These are phyloP conservation scores for Triplophysa dalaica DNA, from an alignment of 2,113 vertebrate genomes.

Conservation along the genomic window DNA sequence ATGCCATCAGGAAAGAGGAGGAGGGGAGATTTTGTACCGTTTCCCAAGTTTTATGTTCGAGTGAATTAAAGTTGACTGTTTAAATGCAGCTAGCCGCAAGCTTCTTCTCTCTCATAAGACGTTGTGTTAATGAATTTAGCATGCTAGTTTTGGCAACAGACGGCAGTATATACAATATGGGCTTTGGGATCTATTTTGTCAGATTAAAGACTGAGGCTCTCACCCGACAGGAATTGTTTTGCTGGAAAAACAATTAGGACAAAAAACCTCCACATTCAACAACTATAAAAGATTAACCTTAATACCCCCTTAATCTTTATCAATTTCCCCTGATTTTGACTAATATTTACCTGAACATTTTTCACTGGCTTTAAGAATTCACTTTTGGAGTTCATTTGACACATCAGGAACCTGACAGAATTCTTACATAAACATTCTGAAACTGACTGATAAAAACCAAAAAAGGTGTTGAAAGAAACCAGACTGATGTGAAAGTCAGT, in stretches of 20 bases:
- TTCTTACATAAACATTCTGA: not conserved
- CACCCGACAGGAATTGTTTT: not conserved
- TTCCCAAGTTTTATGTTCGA: constrained; percentile 70
- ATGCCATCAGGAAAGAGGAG: constrained; percentile 64
- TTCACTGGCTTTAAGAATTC: not conserved
- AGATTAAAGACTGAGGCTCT: constrained; percentile 56
- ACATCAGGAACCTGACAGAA: not conserved
- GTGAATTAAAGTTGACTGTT: constrained; percentile 73
- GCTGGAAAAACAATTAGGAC: not conserved
- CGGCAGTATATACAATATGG: not conserved
- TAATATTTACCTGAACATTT: constrained; percentile 8
- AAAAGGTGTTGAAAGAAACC: constrained; percentile 25
- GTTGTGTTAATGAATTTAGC: constrained; percentile 70
- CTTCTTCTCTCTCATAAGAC: constrained; percentile 62
- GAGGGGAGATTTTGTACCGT: constrained; percentile 65
- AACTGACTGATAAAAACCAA: not conserved
- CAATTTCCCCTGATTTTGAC: not conserved
- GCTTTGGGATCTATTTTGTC: constrained; percentile 47
- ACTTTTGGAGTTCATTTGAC: not conserved
- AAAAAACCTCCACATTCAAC: not conserved
- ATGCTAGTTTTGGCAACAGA: constrained; percentile 61
- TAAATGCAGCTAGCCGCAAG: constrained; percentile 64
- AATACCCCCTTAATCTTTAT: too few relatives aligned
- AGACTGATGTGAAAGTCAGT: constrained; percentile 44
- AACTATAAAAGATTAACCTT: constrained; percentile 14